Percentiles rank a stretch among this genome's conserved stretches.
These are phyloP conservation scores for Dinocampus coccinellae DNA, from an alignment of 2,888 invertebrate genomes.

Conservation along the genomic window DNA sequence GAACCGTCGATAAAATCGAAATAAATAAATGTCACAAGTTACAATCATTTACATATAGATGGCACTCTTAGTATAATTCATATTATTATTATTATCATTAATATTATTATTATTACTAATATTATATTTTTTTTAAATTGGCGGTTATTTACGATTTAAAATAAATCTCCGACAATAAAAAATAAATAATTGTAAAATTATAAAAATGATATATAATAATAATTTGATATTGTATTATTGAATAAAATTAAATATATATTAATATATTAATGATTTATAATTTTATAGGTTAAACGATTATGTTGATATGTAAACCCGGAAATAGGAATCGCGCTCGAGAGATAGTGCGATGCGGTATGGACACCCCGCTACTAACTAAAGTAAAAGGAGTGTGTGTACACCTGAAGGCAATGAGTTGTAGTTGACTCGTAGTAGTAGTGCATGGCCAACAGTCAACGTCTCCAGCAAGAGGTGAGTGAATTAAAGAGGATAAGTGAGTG, in stretches of 20 bases:
- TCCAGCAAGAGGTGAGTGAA: slow-evolving; percentile 16
- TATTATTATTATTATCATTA: too few species aligned
- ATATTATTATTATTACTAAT: too few species aligned
- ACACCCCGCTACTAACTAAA: not conserved
- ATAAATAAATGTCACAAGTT: not conserved
- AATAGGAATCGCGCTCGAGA: not conserved
- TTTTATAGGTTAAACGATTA: not conserved
- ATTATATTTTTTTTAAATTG: not conserved
- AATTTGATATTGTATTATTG: too few species aligned
- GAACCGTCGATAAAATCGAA: not conserved
- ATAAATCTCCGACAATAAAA: not conserved
- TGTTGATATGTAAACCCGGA: not conserved
- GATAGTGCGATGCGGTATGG: not conserved
- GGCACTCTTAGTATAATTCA: too few species aligned
- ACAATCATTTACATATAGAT: not conserved
- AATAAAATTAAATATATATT: not conserved
- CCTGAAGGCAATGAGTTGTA: not conserved
- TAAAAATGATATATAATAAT: too few species aligned
- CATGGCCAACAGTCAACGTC: slow-evolving; percentile 16
- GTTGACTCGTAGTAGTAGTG: slow-evolving; percentile 19
- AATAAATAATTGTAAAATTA: too few species aligned
- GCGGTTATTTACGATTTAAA: not conserved
- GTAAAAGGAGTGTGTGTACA: not conserved
- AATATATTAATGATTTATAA: not conserved
- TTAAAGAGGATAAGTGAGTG: slow-evolving; percentile 19